A percentile compares a stretch with the other conserved stretches of the same genome.
Conservation (phyloP, 2,113 vertebrate genomes). For the Noctilio leporinus region DNA sequence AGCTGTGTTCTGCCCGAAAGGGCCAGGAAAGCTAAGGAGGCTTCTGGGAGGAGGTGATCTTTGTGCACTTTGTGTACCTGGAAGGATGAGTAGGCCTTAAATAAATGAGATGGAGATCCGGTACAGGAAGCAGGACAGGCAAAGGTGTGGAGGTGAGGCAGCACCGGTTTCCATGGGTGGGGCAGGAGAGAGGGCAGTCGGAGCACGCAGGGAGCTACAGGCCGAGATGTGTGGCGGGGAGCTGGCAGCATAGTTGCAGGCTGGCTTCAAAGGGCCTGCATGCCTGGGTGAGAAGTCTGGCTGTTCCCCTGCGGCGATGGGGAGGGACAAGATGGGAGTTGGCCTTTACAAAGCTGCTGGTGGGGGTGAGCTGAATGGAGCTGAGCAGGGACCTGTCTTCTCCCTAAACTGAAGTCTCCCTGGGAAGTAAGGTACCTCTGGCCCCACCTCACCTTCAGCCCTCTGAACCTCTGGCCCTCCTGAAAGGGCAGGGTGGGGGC, state of each 20-base stretch:
- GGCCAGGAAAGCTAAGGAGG: not conserved
- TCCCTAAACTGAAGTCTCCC: not conserved
- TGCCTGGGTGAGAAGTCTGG: not conserved
- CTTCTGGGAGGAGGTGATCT: not conserved
- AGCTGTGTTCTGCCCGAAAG: not conserved
- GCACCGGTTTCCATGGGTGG: not conserved
- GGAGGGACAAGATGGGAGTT: not conserved
- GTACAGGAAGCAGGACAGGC: not conserved
- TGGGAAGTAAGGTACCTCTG: not conserved
- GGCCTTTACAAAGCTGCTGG: not conserved
- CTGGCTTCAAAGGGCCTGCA: fast-evolving
- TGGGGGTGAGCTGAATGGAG: not conserved
- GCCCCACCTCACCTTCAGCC: not conserved
- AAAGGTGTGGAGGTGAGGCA: not conserved
- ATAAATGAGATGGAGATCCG: not conserved
- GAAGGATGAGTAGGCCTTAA: not conserved
- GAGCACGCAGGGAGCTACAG: fast-evolving
- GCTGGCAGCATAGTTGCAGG: not conserved
- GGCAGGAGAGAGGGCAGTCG: fast-evolving
- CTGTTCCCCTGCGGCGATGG: not conserved
- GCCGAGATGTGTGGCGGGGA: fast-evolving
- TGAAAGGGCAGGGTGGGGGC: not conserved
- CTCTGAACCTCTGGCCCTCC: not conserved
- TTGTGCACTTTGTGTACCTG: not conserved
- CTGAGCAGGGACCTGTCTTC: not conserved